phyloP scores from a whole-genome alignment of 2,113 vertebrate genomes.

The Mesoclemmys tuberculata region DNA sequence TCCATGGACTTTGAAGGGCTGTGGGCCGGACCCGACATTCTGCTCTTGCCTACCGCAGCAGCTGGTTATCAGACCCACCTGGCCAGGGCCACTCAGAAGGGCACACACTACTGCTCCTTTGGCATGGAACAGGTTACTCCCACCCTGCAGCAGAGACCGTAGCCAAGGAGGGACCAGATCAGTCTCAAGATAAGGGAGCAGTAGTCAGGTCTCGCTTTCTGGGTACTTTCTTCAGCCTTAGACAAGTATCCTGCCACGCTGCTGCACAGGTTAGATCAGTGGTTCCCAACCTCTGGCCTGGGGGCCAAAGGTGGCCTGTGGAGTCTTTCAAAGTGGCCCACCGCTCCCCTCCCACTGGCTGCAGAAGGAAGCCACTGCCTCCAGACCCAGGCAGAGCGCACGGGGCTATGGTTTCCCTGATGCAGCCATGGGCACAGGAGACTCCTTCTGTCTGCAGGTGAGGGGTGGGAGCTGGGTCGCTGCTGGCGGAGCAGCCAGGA shows the following conservation, averaged over 20 bases:
- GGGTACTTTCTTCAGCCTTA: background rate
- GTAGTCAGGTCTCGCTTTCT: background rate
- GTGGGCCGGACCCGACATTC: background rate
- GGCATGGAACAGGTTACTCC: background rate
- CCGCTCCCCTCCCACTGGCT: no score
- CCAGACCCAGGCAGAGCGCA: no score
- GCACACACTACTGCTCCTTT: fast-evolving
- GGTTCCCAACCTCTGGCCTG: no score
- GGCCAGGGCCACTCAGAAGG: background rate
- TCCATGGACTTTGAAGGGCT: background rate
- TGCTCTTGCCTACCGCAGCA: background rate
- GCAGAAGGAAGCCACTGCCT: no score
- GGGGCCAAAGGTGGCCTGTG: no score
- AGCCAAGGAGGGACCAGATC: background rate
- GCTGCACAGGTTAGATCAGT: background rate
- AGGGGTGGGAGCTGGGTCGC: no score
- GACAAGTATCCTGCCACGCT: background rate
- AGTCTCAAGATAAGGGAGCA: background rate
- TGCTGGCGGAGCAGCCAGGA: no score
- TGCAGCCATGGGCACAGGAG: no score
- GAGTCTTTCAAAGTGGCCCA: no score
- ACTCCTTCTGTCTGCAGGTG: no score
- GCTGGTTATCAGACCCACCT: background rate
- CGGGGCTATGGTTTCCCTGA: no score
- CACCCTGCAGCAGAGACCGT: background rate